Conservation (phyloP, 92 coral and sea anemone genomes). For the Epizoanthus ramosus region DNA sequence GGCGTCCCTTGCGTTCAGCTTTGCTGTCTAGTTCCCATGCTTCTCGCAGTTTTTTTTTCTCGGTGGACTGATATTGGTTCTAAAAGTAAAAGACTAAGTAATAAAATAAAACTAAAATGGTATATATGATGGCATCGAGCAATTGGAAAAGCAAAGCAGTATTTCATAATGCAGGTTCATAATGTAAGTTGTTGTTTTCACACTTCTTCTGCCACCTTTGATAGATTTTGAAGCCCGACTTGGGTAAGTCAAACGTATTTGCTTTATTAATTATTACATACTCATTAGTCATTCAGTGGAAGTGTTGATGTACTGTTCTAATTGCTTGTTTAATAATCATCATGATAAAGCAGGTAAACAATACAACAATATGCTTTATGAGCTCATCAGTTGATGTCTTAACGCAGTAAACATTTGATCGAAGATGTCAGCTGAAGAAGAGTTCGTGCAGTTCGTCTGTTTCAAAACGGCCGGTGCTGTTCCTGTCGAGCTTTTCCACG, state of each 20-base stretch:
- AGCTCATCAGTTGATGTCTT: conserved; percentile 13
- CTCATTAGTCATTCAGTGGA: too few species aligned
- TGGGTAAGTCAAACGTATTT: background rate
- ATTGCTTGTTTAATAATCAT: conserved; percentile 8
- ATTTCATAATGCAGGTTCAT: too few species aligned
- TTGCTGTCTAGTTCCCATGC: background rate
- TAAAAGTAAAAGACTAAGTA: too few species aligned
- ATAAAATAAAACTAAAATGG: too few species aligned
- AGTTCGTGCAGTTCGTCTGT: conserved; percentile 83
- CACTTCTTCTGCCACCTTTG: too few species aligned
- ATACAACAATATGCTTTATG: conserved; percentile 8
- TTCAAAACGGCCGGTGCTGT: conserved; percentile 72
- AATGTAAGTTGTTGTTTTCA: too few species aligned
- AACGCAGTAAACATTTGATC: too few species aligned
- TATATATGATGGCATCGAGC: too few species aligned
- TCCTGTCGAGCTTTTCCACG: conserved; percentile 85
- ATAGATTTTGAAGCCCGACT: background rate
- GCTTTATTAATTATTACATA: too few species aligned
- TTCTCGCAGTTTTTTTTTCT: background rate
- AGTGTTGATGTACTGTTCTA: too few species aligned
- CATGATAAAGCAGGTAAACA: conserved; percentile 8
- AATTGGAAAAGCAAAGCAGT: too few species aligned
- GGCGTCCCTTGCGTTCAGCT: conserved; percentile 15
- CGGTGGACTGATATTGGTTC: too few species aligned
- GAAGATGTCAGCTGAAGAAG: conserved; percentile 43